Evolutionary conservation across 2,797 vertebrate genomes (phyloP), one percentile per base, ranked within the genome.

Genomic region (Cynopterus sphinx): DNA sequence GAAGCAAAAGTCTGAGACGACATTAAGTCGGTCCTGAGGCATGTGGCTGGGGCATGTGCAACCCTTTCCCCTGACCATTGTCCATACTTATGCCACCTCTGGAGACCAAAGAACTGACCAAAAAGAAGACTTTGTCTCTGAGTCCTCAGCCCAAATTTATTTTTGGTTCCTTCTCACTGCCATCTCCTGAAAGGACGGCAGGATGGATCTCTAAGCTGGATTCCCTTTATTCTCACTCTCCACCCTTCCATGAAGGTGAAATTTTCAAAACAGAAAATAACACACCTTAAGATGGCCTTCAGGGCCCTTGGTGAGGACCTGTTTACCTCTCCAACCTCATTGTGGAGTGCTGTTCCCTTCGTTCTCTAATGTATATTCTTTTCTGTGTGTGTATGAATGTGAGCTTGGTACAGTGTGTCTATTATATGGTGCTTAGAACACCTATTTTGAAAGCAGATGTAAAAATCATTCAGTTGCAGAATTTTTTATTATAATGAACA

Each of bases 371-470:
- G n/a, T 10, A 43, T 36, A 70, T 57, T 46, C 8, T 87, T 84
- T 68, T 61, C n/a, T 15, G 13, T 90, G 36, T 63, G 33, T 86
- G 21, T 92, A 2, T 78, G 63, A 90, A 33, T 83, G 24, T 55
- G 51, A 78, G 26, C 4, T 68, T 95, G 43, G 73, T 93, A 93
- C 73, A 79, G 31, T n/a, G 31, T 94, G 31, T 71, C 77, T 90
- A 49, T 88, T 94, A 49, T 55, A 33, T n/a, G 2, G 26, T 94
- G 97, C 90, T 85, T 90, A 22, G 81, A 94, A 97, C 93, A 77
- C 28, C 41, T 59, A 59, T 88, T 96, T 90, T 90, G 39, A 74
- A 95, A 96, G 22, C 28, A 92, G 83, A 91, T 91, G 49, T 90
- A 83, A 71, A 82, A 89, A 89, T 59, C 8, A 92, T 96, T 93